Percentiles rank a stretch among this genome's conserved stretches.
These are phyloP conservation scores for Limonius californicus DNA, from an alignment of 1,140 invertebrate species.

Conservation along the genomic window DNA sequence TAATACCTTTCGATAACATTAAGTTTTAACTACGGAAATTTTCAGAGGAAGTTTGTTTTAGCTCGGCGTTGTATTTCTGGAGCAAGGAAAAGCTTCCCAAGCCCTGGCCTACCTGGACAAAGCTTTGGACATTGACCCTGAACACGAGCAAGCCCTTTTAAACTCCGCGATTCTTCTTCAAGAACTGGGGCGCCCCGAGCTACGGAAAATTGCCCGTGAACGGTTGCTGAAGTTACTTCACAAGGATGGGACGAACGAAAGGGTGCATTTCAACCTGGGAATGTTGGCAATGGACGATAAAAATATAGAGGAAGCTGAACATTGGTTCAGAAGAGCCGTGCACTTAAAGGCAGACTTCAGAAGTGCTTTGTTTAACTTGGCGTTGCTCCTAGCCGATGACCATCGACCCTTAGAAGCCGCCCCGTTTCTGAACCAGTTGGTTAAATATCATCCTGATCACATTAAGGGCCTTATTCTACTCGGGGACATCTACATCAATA, in stretches of 20 bases:
- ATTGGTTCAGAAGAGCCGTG: slow-evolving; percentile 83
- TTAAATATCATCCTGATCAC: slow-evolving; percentile 89
- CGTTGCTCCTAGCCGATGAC: slow-evolving; percentile 83
- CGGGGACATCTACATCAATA: slow-evolving; percentile 96
- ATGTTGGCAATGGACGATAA: slow-evolving; percentile 88
- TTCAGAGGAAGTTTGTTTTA: slow-evolving; percentile 47
- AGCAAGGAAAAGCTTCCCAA: slow-evolving; percentile 86
- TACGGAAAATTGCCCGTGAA: slow-evolving; percentile 73
- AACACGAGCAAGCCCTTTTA: slow-evolving; percentile 90
- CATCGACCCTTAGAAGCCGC: slow-evolving; percentile 86
- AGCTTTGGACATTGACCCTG: slow-evolving; percentile 87
- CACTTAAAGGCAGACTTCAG: slow-evolving; percentile 82
- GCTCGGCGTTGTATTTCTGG: slow-evolving; percentile 91
- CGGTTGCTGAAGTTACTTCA: slow-evolving; percentile 76
- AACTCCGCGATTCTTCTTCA: slow-evolving; percentile 95
- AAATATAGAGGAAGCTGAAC: slow-evolving; percentile 80
- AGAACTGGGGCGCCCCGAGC: slow-evolving; percentile 74
- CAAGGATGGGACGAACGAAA: slow-evolving; percentile 77
- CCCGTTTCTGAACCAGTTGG: slow-evolving; percentile 87
- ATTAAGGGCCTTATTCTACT: slow-evolving; percentile 91
- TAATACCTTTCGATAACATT: not conserved
- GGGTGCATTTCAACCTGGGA: slow-evolving; percentile 90
- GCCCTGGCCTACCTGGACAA: slow-evolving; percentile 90
- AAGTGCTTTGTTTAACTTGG: slow-evolving; percentile 92
- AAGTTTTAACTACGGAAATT: no score